Percentiles rank a stretch among this genome's conserved stretches.
Conservation (phyloP, 2,113 vertebrate genomes). For the Bungarus multicinctus region DNA sequence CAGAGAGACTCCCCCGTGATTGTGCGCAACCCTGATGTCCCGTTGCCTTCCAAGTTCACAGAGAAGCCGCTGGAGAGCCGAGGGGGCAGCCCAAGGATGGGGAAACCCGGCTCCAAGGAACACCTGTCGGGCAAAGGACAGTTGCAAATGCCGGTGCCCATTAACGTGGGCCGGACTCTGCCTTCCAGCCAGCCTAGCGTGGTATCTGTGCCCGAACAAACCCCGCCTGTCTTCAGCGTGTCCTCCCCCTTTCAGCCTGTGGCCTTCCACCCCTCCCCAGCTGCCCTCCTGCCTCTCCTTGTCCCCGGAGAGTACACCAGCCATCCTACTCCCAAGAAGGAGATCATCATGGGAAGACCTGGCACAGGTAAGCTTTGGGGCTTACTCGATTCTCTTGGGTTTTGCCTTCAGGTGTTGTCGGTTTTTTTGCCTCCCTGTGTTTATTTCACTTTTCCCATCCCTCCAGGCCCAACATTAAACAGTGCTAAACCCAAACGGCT, state of each 20-base stretch:
- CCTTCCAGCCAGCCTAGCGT: constrained; percentile 47
- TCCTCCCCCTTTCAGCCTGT: constrained; percentile 81
- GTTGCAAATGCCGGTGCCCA: constrained; percentile 84
- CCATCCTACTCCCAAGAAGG: constrained; percentile 86
- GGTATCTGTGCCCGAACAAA: constrained; percentile 48
- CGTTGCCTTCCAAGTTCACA: constrained; percentile 81
- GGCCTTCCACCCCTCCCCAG: constrained; percentile 88
- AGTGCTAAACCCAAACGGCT: not conserved
- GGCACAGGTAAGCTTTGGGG: constrained; percentile 81
- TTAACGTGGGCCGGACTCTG: constrained; percentile 73
- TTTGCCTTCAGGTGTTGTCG: too few species aligned
- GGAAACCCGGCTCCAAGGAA: constrained; percentile 56
- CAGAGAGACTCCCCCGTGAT: constrained; percentile 87
- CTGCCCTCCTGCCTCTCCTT: constrained; percentile 86
- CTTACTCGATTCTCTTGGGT: not conserved
- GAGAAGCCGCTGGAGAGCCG: constrained; percentile 71
- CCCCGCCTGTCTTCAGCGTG: constrained; percentile 61
- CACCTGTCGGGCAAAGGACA: constrained; percentile 58
- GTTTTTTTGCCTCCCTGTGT: not conserved
- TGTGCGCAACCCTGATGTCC: constrained; percentile 87
- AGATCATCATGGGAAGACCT: constrained; percentile 91
- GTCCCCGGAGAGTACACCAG: constrained; percentile 80
- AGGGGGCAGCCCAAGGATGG: constrained; percentile 49
- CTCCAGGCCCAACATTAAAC: not conserved
- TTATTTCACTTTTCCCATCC: not conserved